Base-by-base conservation (phyloP, 1,140 invertebrate genomes). In the Dinoponera quadriceps region DNA sequence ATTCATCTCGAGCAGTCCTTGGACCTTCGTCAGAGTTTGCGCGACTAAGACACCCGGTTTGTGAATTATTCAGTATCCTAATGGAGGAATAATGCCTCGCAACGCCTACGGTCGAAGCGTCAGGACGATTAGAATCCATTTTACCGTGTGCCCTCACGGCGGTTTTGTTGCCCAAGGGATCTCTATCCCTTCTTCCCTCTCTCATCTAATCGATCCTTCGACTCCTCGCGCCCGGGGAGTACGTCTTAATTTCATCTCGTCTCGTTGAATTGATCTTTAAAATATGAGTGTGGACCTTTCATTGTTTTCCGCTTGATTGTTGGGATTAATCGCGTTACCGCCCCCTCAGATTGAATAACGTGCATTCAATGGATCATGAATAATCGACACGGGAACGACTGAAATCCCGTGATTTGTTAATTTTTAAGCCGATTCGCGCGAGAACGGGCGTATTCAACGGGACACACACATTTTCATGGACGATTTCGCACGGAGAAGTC, bases 61-160 rank as follows among this genome's bases (percentile, higher is more conserved):
- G 16, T 87, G 86, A 87, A 87, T 87, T 86, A 87, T 87, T 86
- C 86, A 87, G 25, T 49, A 80, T 68, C 62, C 51, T 87, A 86
- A 87, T 80, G 86, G 85, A 84, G 62, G 73, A 86, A 84, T 87
- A 87, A 87, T 80, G 60, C 62, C 51, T 49, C 16, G 49, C 33
- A 49, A 65, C 63, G 73, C 55, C 73, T 87, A 80, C 62, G 81
- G 22, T 68, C 68, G 81, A 80, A 69, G 68, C 73, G 55, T 83
- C 62, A 59, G 62, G 59, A 51, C 81, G 74, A 84, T 86, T 87
- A 86, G 85, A 87, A 86, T 83, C 85, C 81, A 86, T 86, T 87
- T 86, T 65, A 51, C 60, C 22, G 5, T 33, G 63, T 75, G 55
- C 20, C 14, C 38, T 80, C 33, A 57, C 55, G 72, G 57, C 49